Percentiles rank a stretch among this genome's conserved stretches.
Evolutionary conservation across 1,140 invertebrate species (phyloP).

Genomic region (Bombus superbus): DNA sequence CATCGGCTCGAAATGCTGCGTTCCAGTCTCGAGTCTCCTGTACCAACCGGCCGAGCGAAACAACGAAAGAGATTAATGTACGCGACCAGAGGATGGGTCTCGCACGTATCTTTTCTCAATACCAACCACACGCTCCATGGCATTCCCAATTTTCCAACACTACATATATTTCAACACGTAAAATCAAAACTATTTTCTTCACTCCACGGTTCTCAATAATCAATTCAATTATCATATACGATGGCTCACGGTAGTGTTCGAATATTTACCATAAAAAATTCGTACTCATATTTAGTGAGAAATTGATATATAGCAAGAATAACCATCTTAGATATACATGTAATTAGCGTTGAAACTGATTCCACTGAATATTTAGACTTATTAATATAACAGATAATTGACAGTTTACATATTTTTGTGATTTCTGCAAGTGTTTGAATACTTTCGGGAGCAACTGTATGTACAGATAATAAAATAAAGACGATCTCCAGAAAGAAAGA

Average conservation of each 20-base stretch:
- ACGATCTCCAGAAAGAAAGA: not conserved
- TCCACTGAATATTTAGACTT: no score
- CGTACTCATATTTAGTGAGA: no score
- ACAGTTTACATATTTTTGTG: no score
- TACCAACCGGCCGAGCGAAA: no score
- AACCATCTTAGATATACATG: no score
- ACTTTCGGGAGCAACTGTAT: not conserved
- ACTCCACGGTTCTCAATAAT: not conserved
- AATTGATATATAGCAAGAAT: no score
- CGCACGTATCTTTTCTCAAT: not conserved
- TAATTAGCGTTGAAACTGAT: no score
- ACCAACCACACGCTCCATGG: not conserved
- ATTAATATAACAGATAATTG: no score
- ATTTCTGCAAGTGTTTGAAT: not conserved
- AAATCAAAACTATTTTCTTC: not conserved
- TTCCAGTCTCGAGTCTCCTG: no score
- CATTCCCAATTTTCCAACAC: not conserved
- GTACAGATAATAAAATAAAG: not conserved
- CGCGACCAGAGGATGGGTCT: not conserved
- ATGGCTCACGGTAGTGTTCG: not conserved
- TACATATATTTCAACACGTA: not conserved
- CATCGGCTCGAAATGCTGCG: not conserved
- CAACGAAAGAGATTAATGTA: conserved; percentile 23
- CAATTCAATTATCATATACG: not conserved
- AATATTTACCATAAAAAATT: not conserved